Evolutionary conservation across 2,888 invertebrate genomes (phyloP), one percentile per base, ranked within the genome.

Genomic region (Euclidia mi): DNA sequence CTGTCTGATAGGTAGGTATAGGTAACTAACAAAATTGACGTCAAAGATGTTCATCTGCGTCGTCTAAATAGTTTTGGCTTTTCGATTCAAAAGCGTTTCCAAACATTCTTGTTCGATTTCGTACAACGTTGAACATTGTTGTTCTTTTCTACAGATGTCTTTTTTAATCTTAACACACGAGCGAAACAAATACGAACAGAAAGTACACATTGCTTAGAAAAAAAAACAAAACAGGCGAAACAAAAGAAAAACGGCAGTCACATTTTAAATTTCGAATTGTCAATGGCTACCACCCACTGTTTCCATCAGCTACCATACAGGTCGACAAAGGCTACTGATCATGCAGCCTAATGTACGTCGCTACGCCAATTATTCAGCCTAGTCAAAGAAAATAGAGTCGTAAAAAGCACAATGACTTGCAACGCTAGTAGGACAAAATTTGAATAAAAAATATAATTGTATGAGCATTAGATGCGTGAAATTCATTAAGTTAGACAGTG

Each of bases 401-500:
- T 82, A 82, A 85, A 81, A 74, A 72, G 69, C 65, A 89, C 85
- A 90, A 85, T 84, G 81, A 73, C 63, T 69, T 75, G 75, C 71
- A 72, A 79, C 78, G 81, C 65, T 78, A 65, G 71, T 79, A 57
- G 71, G 63, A 81, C 79, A 79, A 81, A 78, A 75, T 79, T 67
- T 49, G 74, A 71, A 83, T 78, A 81, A 76, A 69, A 73, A 28
- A 38, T 78, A 71, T 70, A 71, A 83, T 76, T 82, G 84, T 77
- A 79, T 68, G 68, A 62, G 63, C 49, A 77, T 87, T 83, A 88
- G 79, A 75, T 57, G 80, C 90, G 86, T 89, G 88, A 89, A 90
- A 91, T 90, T 77, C 76, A 82, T 81, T 81, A 82, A 74, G 77
- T 76, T 58, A 83, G 87, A 91, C 92, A 87, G 82, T 73, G 77